phyloP scores from a whole-genome alignment of 2,797 vertebrate genomes.

The Craterocephalus amniculus region DNA sequence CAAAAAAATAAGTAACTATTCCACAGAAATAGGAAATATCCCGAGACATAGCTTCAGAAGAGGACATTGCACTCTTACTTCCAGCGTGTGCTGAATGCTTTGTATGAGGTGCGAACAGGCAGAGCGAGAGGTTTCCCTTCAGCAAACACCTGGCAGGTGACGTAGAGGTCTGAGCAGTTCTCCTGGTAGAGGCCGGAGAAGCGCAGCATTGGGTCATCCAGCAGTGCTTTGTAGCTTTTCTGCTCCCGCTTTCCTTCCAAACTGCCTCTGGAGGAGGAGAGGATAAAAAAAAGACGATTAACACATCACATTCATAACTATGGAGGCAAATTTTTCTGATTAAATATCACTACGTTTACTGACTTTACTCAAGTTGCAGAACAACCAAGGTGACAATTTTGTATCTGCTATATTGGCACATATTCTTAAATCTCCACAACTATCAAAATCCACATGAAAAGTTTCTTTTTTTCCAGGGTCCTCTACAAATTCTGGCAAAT shows the following conservation, averaged over 20 bases:
- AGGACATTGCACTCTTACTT: constrained; percentile 86
- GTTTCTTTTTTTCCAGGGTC: too few species aligned
- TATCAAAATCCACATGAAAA: too few species aligned
- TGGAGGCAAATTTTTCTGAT: too few species aligned
- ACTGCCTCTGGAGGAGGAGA: constrained; percentile 86
- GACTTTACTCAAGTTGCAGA: too few species aligned
- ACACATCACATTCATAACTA: too few species aligned
- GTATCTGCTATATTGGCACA: too few species aligned
- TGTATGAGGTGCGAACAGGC: constrained; percentile 96
- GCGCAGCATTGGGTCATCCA: constrained; percentile 95
- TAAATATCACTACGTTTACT: too few species aligned
- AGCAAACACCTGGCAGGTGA: constrained; percentile 97
- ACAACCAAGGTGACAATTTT: too few species aligned
- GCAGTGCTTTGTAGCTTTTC: constrained; percentile 95
- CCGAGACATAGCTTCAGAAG: too few species aligned
- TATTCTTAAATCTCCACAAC: too few species aligned
- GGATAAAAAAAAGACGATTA: background rate
- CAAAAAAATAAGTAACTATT: too few species aligned
- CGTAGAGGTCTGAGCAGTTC: constrained; percentile 95
- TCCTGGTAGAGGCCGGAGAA: constrained; percentile 98
- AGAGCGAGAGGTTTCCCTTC: constrained; percentile 97
- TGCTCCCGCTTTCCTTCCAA: constrained; percentile 96
- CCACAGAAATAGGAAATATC: too few species aligned
- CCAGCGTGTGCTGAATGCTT: constrained; percentile 98
- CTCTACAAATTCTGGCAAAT: background rate